Base-by-base conservation (phyloP, 2,113 vertebrate species). In the Sigmodon hispidus region DNA sequence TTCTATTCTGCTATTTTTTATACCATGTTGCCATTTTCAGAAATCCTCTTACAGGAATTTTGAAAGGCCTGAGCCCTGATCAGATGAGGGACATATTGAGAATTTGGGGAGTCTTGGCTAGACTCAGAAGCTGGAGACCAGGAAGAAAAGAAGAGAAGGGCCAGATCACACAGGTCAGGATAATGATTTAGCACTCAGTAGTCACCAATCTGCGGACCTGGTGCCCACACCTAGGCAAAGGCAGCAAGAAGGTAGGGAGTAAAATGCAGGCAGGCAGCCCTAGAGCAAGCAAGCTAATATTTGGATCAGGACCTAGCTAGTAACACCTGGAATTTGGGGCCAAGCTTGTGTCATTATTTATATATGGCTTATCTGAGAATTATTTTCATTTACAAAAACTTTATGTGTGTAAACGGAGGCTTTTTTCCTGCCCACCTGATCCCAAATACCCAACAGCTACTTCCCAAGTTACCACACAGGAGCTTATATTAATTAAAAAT, bases 1-100 rank as follows among this genome's bases (percentile, higher is more conserved):
- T 88, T 96, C 69, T 89, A 5, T 89, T 77, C 31, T 87, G 45
- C 11, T 72, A 12, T 93, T 96, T 96, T 67, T 83, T 95, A 48
- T 43, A 72, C 73, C 45, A 12, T 83, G 21, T 83, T 87, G 55
- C 59, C 22, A 73, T 87, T 88, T 95, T 89, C 61, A 91, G 61
- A 94, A 94, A 77, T 55, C 77, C 34, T 93, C 48, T 94, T n/a
- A 43, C 34, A 59, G 40, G 34, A 93, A 88, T 94, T 92, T 67
- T 65, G 31, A 86, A n/a, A 90, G 7, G 4, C 10, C 93, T 80
- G 34, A 93, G 26, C 17, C 67, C 81, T 61, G 65, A 40, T 22
- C 95, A 93, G 52, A 79, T 21, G 24, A 87, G 13, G 29, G 29
- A 19, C 72, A 72, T 55, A 52, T 65, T 67, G 87, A 63, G 34